These are phyloP conservation scores for Trissolcus japonicus DNA, from an alignment of 2,888 invertebrate genomes.

Conservation along the genomic window DNA sequence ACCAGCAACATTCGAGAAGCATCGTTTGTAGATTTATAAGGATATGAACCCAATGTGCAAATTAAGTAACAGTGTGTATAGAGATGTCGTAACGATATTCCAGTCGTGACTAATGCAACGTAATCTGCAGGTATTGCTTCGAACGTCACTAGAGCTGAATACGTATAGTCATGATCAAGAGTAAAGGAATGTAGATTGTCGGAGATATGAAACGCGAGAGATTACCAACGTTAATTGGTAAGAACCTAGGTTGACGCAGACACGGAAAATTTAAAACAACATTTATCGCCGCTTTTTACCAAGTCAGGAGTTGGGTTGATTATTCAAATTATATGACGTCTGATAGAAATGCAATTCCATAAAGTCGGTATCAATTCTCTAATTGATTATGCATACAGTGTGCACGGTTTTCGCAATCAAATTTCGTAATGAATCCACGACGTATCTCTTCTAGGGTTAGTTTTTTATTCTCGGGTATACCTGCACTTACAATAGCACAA, in stretches of 20 bases:
- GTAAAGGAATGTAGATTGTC: slow-evolving; percentile 71
- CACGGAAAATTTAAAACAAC: slow-evolving; percentile 37
- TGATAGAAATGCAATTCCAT: slow-evolving; percentile 32
- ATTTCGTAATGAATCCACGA: slow-evolving; percentile 31
- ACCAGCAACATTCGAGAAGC: slow-evolving; percentile 1
- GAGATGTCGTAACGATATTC: slow-evolving; percentile 38
- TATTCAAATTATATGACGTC: slow-evolving; percentile 50
- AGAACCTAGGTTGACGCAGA: slow-evolving; percentile 52
- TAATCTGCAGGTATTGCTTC: slow-evolving; percentile 41
- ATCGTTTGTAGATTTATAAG: slow-evolving; percentile 16
- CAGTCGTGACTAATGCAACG: slow-evolving; percentile 35
- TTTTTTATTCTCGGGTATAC: neutral
- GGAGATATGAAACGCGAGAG: slow-evolving; percentile 68
- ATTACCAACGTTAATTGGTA: slow-evolving; percentile 71
- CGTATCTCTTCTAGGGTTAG: slow-evolving; percentile 9
- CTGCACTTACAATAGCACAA: neutral
- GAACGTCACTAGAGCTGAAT: slow-evolving; percentile 47
- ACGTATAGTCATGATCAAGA: slow-evolving; percentile 48
- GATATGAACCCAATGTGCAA: slow-evolving; percentile 41
- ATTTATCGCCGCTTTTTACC: slow-evolving; percentile 37
- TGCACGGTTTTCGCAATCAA: slow-evolving; percentile 20
- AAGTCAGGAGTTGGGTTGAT: slow-evolving; percentile 55
- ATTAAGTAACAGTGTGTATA: slow-evolving; percentile 43
- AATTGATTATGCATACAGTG: slow-evolving; percentile 53
- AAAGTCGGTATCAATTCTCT: slow-evolving; percentile 39